Percentiles rank a stretch among this genome's conserved stretches.
Evolutionary conservation across 2,888 invertebrate species (phyloP).

Genomic region (Drosophila hamatofila): DNA sequence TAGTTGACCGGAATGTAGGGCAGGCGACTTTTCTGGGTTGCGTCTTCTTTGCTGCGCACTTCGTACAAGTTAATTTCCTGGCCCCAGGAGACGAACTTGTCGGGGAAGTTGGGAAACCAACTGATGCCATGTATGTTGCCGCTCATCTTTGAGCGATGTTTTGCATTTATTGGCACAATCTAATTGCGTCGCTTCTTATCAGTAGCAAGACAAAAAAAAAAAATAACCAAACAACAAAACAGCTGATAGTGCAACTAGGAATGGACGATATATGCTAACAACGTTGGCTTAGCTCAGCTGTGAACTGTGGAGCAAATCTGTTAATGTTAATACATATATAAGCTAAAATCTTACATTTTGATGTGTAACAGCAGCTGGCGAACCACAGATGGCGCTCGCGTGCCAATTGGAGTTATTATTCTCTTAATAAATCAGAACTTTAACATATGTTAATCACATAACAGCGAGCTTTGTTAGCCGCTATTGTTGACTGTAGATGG

Average conservation of each 20-base stretch:
- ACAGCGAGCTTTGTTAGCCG: background rate
- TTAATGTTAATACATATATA: background rate
- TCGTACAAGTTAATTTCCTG: constrained; percentile 95
- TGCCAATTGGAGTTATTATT: background rate
- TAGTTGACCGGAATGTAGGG: constrained; percentile 81
- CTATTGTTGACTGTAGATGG: constrained; percentile 15
- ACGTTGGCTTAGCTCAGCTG: background rate
- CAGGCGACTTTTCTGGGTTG: constrained; percentile 58
- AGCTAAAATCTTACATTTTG: background rate
- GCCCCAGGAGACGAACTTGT: constrained; percentile 96
- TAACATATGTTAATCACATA: background rate
- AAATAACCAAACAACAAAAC: constrained; percentile 48
- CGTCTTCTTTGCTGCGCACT: constrained; percentile 85
- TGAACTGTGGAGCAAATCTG: constrained; percentile 4
- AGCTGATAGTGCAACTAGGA: constrained; percentile 49
- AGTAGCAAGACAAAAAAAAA: constrained; percentile 48
- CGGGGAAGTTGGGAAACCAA: constrained; percentile 92
- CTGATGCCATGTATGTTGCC: constrained; percentile 91
- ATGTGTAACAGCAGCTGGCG: background rate
- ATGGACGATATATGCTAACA: constrained; percentile 8
- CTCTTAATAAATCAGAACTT: background rate
- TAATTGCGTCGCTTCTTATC: constrained; percentile 75
- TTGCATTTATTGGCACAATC: constrained; percentile 20
- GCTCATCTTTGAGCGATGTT: constrained; percentile 84
- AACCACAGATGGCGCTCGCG: background rate